Base-by-base conservation (phyloP, 1,140 invertebrate genomes). In the Oedothorax gibbosus region DNA sequence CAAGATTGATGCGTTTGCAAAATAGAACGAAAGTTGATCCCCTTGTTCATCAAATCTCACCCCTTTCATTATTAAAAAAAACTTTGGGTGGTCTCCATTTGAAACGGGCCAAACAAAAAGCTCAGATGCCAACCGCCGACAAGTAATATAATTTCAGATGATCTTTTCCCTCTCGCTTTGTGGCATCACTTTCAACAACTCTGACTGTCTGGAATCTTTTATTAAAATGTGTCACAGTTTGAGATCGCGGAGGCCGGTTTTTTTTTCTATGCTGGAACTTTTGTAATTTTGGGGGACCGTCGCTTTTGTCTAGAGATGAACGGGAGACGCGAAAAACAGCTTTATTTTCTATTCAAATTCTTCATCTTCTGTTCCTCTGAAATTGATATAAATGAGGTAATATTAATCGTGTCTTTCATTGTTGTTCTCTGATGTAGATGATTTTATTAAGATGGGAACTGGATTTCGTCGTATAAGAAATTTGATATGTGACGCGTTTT, bases 151-250 rank as follows among this genome's bases (percentile, higher is more conserved):
- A 75, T 75, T 12, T 62, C 12, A 21, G 72, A 60, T 57, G 69
- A 71, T 71, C 51, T 71, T 71, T 71, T 71, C 49, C 1, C 69
- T 71, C 54, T 71, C 69, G 69, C 54, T 57, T 60, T 57, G 72
- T 56, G 72, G 56, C 72, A 75, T 75, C 72, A 57, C 54, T 60
- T 21, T 21, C 18, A 21, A 75, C n/a, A 9, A 54, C 35, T 35
- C 20, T 15, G 53, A 14, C 21, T 18, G 21, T 9, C 14, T n/a
- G 72, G 71, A 51, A 75, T 75, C 72, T 75, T 75, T 57, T 75
- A 75, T 75, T 75, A 75, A 75, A 75, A 75, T 57, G 72, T 35
- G 56, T 75, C 72, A 53, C 72, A 75, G 72, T 75, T 75, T 75
- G 72, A 75, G 53, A 75, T 11, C 72, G 7, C n/a, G n/a, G 7